These are phyloP conservation scores for Smutsia gigantea DNA, from an alignment of 2,797 vertebrate genomes.

Conservation along the genomic window DNA sequence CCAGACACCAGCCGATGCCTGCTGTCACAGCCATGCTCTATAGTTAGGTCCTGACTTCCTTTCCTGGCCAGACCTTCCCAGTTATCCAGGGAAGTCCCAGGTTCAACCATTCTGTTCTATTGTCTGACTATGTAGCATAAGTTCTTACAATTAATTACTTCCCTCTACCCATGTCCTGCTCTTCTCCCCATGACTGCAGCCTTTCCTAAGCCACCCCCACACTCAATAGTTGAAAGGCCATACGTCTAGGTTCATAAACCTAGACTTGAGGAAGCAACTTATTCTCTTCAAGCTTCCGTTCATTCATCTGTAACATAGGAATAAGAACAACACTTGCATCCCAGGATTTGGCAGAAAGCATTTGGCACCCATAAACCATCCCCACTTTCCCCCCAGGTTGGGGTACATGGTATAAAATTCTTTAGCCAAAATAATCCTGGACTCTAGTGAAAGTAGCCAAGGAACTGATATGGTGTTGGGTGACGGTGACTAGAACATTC, in stretches of 20 bases:
- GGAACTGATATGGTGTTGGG: neutral
- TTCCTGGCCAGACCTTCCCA: neutral
- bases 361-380: neutral
- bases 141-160: accelerated
- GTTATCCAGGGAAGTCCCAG: conserved; percentile 48
- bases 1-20: neutral
- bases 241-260: neutral
- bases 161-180: neutral
- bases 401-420: neutral
- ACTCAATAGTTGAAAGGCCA: neutral
- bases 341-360: neutral
- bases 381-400: neutral
- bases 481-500: neutral
- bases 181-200: accelerated
- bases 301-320: neutral
- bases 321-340: neutral
- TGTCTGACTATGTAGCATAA: neutral
- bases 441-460: neutral
- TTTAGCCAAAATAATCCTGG: neutral
- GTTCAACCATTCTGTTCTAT: neutral
- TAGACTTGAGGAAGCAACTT: neutral
- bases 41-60: conserved; percentile 64
- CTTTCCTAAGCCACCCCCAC: neutral
- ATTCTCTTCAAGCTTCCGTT: neutral
- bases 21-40: neutral